Conservation (phyloP, 2,888 invertebrate genomes). For the Hypolimnas misippus region DNA sequence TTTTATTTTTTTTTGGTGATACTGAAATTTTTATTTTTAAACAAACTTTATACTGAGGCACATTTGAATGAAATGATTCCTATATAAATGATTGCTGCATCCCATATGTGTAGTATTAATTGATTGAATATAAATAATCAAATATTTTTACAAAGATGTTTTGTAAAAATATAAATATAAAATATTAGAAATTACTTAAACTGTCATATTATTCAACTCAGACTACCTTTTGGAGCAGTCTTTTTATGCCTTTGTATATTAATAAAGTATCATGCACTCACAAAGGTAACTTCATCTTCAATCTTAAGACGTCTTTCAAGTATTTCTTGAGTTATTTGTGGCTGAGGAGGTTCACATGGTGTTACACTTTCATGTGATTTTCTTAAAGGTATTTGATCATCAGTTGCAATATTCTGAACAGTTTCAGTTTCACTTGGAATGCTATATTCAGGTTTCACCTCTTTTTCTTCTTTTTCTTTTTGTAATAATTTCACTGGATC, state of each 20-base stretch:
- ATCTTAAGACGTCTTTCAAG: slow-evolving; percentile 72
- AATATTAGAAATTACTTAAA: too few relatives aligned
- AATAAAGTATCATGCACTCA: slow-evolving; percentile 52
- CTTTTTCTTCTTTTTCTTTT: slow-evolving; percentile 34
- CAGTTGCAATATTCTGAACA: slow-evolving; percentile 24
- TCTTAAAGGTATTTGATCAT: slow-evolving; percentile 26
- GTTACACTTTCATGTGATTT: slow-evolving; percentile 23
- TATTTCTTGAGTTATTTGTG: slow-evolving; percentile 51
- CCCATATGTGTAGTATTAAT: too few relatives aligned
- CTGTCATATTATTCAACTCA: too few relatives aligned
- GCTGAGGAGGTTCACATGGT: slow-evolving; percentile 25
- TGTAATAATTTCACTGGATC: slow-evolving; percentile 55
- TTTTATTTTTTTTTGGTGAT: too few relatives aligned
- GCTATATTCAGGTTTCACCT: neutral
- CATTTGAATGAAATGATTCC: too few relatives aligned
- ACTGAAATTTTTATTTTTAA: too few relatives aligned
- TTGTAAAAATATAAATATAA: too few relatives aligned
- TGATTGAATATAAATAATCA: too few relatives aligned
- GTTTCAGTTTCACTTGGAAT: neutral
- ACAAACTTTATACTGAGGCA: too few relatives aligned
- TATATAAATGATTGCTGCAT: too few relatives aligned
- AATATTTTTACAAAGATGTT: too few relatives aligned
- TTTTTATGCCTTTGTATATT: neutral
- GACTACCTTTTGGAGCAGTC: too few relatives aligned
- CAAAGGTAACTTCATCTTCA: slow-evolving; percentile 78